phyloP scores from a whole-genome alignment of 2,113 vertebrate species.

The Catharus fuscescens region DNA sequence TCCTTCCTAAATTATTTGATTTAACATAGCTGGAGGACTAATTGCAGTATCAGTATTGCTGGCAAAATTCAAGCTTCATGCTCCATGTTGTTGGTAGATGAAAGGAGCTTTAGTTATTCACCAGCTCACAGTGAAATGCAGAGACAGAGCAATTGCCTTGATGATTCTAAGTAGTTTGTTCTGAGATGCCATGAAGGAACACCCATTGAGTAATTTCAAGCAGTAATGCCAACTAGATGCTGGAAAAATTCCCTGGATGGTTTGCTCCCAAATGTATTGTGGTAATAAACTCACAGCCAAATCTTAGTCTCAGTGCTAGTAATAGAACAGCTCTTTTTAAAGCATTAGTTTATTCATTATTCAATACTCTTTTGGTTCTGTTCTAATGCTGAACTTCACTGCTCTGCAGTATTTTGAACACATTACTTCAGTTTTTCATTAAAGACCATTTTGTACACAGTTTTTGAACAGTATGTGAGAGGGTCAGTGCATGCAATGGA shows the following conservation, averaged over 20 bases:
- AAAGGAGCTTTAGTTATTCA: conserved; percentile 9
- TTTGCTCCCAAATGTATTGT: not conserved
- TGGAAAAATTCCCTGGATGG: not conserved
- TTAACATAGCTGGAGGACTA: not conserved
- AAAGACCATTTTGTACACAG: not conserved
- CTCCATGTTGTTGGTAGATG: not conserved
- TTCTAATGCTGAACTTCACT: not conserved
- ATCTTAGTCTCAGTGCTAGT: not conserved
- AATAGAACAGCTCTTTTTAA: not conserved
- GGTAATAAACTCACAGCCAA: not conserved
- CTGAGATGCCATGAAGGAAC: not conserved
- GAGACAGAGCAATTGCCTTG: not conserved
- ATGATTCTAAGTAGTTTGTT: not conserved
- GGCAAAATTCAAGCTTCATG: not conserved
- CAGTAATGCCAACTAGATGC: not conserved
- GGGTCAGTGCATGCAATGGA: not conserved
- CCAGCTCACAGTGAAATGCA: not conserved
- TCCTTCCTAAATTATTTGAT: not conserved
- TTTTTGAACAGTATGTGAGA: not conserved
- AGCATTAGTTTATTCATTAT: not conserved
- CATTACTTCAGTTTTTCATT: not conserved
- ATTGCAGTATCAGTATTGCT: not conserved
- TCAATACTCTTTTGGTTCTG: not conserved
- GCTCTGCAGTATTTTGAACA: not conserved
- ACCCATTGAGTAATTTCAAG: not conserved